Conservation (phyloP, 2,113 vertebrate genomes). For the Pollachius pollachius region DNA sequence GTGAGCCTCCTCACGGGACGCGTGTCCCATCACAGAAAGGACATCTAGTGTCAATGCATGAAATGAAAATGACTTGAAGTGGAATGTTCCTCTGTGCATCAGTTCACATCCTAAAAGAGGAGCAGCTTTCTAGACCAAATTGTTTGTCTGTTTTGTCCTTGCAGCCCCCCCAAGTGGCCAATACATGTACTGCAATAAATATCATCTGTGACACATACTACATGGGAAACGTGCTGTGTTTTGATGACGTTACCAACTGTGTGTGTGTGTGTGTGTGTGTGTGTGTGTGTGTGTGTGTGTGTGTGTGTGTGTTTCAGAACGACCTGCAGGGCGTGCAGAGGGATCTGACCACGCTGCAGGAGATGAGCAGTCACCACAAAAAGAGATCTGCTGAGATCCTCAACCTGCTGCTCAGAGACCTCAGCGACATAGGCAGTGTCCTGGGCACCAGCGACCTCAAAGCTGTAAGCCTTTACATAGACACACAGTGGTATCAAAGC, state of each 20-base stretch:
- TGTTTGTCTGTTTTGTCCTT: background rate
- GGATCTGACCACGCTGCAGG: slow-evolving; percentile 83
- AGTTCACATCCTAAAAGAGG: too few species aligned
- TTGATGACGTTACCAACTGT: background rate
- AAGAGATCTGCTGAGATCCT: slow-evolving; percentile 87
- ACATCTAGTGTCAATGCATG: background rate
- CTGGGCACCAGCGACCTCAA: slow-evolving; percentile 87
- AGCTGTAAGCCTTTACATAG: slow-evolving; percentile 64
- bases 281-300: slow-evolving; percentile 4
- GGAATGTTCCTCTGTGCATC: too few species aligned
- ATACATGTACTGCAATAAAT: background rate
- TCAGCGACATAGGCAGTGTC: slow-evolving; percentile 85
- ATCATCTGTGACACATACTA: background rate
- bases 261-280: slow-evolving; percentile 15
- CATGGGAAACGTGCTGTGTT: too few species aligned
- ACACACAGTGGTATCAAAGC: background rate
- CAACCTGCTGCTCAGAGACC: slow-evolving; percentile 85
- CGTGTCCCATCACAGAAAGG: background rate
- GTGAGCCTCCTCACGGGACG: slow-evolving; percentile 40
- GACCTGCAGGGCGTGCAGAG: slow-evolving; percentile 74
- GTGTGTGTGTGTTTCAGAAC: slow-evolving; percentile 66
- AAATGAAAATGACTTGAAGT: too few species aligned
- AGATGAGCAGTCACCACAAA: slow-evolving; percentile 86
- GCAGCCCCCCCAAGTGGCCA: background rate
- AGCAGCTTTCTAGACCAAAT: too few species aligned